Evolutionary conservation across 2,113 vertebrate species (phyloP).

Genomic region (Aramus guarauna): DNA sequence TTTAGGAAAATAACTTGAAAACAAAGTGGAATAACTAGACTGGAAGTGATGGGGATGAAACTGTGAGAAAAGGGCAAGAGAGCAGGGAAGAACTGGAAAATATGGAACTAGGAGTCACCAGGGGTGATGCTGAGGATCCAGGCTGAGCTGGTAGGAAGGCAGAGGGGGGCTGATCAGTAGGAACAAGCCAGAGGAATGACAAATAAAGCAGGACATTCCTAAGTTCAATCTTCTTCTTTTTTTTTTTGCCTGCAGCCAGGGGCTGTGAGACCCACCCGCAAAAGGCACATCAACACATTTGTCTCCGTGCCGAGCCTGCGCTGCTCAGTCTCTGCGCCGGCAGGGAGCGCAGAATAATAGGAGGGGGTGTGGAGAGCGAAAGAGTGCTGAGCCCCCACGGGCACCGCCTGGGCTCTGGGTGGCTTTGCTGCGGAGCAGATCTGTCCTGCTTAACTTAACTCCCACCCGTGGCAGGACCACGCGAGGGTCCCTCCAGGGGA

Average conservation of each 20-base stretch:
- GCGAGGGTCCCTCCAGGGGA: background rate
- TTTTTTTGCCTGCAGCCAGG: background rate
- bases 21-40: too few relatives aligned
- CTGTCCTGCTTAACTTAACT: background rate
- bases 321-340: background rate
- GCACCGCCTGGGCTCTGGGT: too few relatives aligned
- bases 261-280: background rate
- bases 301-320: background rate
- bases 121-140: background rate
- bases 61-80: background rate
- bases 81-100: background rate
- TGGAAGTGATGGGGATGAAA: background rate
- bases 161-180: background rate
- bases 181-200: background rate
- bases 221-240: too few relatives aligned
- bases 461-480: accelerated
- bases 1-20: background rate
- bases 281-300: accelerated
- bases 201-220: background rate
- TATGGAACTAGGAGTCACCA: background rate
- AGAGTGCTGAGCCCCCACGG: too few relatives aligned
- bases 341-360: accelerated
- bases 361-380: background rate
- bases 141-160: background rate
- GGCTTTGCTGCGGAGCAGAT: background rate